Percentiles rank a stretch among this genome's conserved stretches.
Conservation (phyloP, 2,113 vertebrate genomes). For the Tinamus guttatus region DNA sequence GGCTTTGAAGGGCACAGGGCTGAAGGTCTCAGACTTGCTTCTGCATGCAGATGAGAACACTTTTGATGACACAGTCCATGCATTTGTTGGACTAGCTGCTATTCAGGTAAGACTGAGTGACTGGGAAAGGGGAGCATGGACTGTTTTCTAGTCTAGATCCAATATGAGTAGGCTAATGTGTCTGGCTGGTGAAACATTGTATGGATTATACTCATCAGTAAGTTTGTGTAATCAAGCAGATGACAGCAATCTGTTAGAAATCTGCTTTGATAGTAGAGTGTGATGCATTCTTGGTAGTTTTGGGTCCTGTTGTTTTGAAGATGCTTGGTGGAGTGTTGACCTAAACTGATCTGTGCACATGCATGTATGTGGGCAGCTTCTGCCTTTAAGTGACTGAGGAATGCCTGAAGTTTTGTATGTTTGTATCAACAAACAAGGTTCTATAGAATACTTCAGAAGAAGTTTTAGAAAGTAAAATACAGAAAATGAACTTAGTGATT, state of each 20-base stretch:
- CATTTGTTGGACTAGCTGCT: conserved; percentile 93
- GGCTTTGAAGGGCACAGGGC: conserved; percentile 83
- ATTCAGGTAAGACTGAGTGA: conserved; percentile 84
- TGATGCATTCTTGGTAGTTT: neutral
- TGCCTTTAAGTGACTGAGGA: neutral
- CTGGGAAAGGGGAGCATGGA: neutral
- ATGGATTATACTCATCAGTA: fast-evolving
- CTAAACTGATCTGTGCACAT: neutral
- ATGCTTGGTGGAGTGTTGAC: neutral
- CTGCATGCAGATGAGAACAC: conserved; percentile 83
- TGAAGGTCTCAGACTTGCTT: conserved; percentile 88
- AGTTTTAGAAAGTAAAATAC: too few relatives aligned
- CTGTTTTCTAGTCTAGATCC: neutral
- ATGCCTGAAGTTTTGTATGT: neutral
- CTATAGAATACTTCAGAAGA: neutral
- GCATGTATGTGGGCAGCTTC: neutral
- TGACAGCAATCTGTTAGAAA: neutral
- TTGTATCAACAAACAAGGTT: neutral
- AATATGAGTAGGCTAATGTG: neutral
- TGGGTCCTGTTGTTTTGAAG: neutral
- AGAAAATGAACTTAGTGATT: neutral
- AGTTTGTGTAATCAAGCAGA: neutral
- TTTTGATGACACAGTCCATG: conserved; percentile 89
- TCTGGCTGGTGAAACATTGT: neutral
- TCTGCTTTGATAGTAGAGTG: neutral